A percentile compares a stretch with the other conserved stretches of the same genome.
Evolutionary conservation across 2,113 vertebrate genomes (phyloP).

Genomic region (Ceuthmochares aereus): DNA sequence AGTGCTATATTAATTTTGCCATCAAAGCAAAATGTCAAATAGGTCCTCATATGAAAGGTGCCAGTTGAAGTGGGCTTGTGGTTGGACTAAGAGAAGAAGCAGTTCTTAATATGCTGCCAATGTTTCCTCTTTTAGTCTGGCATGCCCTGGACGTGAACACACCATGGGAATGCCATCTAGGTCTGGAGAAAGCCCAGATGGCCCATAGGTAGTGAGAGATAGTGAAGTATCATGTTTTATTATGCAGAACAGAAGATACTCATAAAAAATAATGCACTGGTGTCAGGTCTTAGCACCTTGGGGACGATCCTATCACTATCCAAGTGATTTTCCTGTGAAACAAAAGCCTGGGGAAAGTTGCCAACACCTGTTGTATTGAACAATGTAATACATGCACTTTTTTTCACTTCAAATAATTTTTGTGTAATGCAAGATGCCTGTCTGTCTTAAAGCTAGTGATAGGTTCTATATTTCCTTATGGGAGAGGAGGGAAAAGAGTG

Average conservation of each 20-base stretch:
- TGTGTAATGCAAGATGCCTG: background rate
- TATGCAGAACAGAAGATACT: background rate
- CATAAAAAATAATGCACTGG: background rate
- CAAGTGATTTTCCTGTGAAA: background rate
- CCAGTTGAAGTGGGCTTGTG: background rate
- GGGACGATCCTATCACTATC: constrained; percentile 45
- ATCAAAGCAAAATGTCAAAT: background rate
- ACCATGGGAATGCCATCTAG: background rate
- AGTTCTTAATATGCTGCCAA: background rate
- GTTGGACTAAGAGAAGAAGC: background rate
- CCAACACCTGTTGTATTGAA: background rate
- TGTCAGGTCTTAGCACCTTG: constrained; percentile 31
- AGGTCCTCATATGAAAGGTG: background rate
- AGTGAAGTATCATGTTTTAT: background rate
- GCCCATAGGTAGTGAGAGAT: background rate
- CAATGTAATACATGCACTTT: background rate
- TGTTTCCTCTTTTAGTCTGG: background rate
- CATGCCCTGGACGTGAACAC: background rate
- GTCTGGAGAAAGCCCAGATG: background rate
- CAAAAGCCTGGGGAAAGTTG: constrained; percentile 42
- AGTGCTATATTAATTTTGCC: background rate
- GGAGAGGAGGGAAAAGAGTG: background rate
- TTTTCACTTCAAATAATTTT: background rate
- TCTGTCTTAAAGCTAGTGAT: constrained; percentile 15
- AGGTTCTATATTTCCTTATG: background rate